Percentiles rank a stretch among this genome's conserved stretches.
Conservation (phyloP, 2,888 invertebrate species). For the Mellilla xanthometata region DNA sequence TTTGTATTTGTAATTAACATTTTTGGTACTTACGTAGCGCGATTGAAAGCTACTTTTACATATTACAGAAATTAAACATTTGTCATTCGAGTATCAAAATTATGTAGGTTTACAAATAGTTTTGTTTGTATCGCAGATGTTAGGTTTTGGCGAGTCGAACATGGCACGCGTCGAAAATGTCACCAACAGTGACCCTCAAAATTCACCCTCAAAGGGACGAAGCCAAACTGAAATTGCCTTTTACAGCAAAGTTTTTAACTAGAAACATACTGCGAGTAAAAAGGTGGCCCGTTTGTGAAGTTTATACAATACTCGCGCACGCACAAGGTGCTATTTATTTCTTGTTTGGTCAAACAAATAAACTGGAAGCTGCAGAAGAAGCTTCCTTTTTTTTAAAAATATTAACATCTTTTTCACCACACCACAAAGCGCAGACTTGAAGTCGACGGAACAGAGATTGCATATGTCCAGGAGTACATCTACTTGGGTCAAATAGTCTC, state of each 20-base stretch:
- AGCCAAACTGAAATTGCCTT: constrained; percentile 45
- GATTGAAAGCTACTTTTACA: no score
- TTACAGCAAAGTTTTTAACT: constrained; percentile 36
- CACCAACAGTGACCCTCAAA: constrained; percentile 48
- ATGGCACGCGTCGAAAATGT: constrained; percentile 35
- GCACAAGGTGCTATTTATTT: constrained; percentile 28
- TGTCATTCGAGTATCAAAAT: constrained; percentile 4
- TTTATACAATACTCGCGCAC: constrained; percentile 13
- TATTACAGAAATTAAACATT: neutral
- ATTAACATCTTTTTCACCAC: no score
- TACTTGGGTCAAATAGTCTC: no score
- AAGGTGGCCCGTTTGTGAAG: constrained; percentile 21
- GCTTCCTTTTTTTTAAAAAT: no score
- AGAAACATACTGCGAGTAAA: constrained; percentile 21
- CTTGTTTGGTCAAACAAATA: constrained; percentile 30
- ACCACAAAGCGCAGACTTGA: no score
- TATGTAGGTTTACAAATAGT: constrained; percentile 24
- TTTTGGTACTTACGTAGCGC: no score
- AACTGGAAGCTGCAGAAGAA: no score
- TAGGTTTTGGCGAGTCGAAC: constrained; percentile 21
- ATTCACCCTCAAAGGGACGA: constrained; percentile 48
- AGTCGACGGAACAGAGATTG: no score
- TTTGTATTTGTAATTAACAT: no score
- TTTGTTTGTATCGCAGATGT: constrained; percentile 24
- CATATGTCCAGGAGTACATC: no score